A percentile compares a stretch with the other conserved stretches of the same genome.
Evolutionary conservation across 2,113 vertebrate species (phyloP).

Genomic region (Peromyscus californicus): DNA sequence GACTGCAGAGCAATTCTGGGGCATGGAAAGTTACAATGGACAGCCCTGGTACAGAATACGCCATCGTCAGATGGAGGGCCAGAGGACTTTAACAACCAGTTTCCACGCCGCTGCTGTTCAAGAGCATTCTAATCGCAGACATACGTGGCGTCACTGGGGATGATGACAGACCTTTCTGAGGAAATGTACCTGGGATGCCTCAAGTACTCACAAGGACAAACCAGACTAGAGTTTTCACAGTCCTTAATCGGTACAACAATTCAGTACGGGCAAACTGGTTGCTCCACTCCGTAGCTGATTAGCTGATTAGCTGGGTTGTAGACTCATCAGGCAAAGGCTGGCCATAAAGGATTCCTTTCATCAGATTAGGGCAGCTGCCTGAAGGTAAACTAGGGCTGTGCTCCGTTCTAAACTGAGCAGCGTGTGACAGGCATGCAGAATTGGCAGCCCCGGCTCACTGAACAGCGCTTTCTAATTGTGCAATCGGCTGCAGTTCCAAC

Average conservation of each 20-base stretch:
- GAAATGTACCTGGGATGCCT: neutral
- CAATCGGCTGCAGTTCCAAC: neutral
- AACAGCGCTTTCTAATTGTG: neutral
- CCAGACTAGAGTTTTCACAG: neutral
- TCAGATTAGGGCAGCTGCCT: neutral
- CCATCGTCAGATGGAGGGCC: fast-evolving
- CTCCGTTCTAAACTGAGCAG: neutral
- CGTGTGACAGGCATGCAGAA: neutral
- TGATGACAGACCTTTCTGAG: neutral
- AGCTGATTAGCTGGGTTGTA: neutral
- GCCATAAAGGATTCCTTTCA: neutral
- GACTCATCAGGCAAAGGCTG: neutral
- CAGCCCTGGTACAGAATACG: fast-evolving
- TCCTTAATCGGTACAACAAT: neutral
- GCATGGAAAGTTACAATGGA: neutral
- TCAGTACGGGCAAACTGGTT: conserved; percentile 12
- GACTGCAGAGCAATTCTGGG: fast-evolving
- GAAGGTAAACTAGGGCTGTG: neutral
- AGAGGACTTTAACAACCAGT: neutral
- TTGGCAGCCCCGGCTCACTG: neutral
- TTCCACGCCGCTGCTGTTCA: neutral
- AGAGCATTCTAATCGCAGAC: neutral
- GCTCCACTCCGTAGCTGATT: neutral
- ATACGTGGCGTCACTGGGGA: neutral
- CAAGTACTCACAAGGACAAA: neutral